phyloP scores from a whole-genome alignment of 2,113 vertebrate genomes.

The Rhizomys pruinosus region DNA sequence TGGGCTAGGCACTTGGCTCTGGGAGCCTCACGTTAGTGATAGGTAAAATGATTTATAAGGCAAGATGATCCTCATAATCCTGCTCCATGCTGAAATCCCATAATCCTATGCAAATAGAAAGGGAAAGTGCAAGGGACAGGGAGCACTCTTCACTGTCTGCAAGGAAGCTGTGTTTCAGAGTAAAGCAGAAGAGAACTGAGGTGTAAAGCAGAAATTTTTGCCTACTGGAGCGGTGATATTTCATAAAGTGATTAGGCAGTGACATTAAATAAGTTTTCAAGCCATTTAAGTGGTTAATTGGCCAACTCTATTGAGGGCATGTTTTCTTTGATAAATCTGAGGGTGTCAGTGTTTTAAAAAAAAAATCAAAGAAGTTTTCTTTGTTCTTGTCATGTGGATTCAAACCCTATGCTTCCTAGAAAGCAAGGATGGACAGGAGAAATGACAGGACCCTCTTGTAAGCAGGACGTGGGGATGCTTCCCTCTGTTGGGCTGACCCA shows the following conservation, averaged over 20 bases:
- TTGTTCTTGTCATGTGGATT: constrained; percentile 58
- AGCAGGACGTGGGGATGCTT: neutral
- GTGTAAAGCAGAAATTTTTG: constrained; percentile 40
- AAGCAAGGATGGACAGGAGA: neutral
- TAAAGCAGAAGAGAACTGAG: neutral
- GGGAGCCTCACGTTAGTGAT: neutral
- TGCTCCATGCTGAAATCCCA: neutral
- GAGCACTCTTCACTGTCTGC: neutral
- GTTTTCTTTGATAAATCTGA: constrained; percentile 60
- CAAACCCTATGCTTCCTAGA: constrained; percentile 43
- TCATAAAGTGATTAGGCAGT: constrained; percentile 80
- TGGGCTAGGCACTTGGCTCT: neutral
- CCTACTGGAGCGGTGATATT: constrained; percentile 73
- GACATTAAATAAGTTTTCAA: constrained; percentile 80
- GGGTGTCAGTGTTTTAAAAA: neutral
- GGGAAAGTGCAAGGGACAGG: neutral
- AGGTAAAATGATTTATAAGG: neutral
- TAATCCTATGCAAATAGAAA: neutral
- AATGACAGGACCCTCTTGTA: neutral
- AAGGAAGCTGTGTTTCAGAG: neutral
- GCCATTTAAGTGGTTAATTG: constrained; percentile 78
- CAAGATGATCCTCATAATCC: neutral
- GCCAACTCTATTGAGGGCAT: constrained; percentile 63
- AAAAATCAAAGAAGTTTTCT: neutral
- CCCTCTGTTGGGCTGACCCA: neutral